Evolutionary conservation across 92 coral and sea anemone species (phyloP), one percentile per base, ranked within the genome.

Genomic region (Palythoa heliodiscus): DNA sequence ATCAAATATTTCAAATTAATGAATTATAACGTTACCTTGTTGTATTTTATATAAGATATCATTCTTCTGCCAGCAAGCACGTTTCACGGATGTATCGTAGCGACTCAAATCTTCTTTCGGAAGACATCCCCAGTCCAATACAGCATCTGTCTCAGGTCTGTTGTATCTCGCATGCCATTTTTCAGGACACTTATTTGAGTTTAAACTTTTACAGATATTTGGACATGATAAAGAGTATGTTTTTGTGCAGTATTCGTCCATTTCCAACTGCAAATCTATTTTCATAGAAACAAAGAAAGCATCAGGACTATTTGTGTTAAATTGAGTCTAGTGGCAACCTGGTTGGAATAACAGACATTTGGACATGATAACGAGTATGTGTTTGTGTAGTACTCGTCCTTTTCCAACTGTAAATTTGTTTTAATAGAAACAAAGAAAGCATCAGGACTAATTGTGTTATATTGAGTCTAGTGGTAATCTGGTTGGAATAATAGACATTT

Each of bases 111-210:
- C 82, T 24, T 54, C 52, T 25, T 24, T 61, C 2, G 52, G 67
- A 23, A 54, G 24, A 57, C 82, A 76, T 37, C 82, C 24, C 82
- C 82, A 76, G 8, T 23, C 9, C 8, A 7, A 6, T 20, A 1
- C 2, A 53, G 52, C 29, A 55, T 5, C 8, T n/a, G 52, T 11
- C 3, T 39, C n/a, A 20, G 14, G 17, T 57, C 61, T 55, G 7
- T 39, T 52, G 61, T 76, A 76, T 29, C 82, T 76, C 0, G 82
- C 82, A 24, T 54, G 55, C 82, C 82, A 76, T 25, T 53, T 55
- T 13, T 52, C 53, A 1, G 82, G 82, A 11, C 82, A 76, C 4
- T 24, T 55, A 12, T 76, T 7, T 13, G 82, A 76, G 39, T 29
- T 14, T 25, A 22, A 12, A 0, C 16, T 15, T 57, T 55, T 76